Base-by-base conservation (phyloP, 2,113 vertebrate genomes). In the Pseudorectes ferrugineus region DNA sequence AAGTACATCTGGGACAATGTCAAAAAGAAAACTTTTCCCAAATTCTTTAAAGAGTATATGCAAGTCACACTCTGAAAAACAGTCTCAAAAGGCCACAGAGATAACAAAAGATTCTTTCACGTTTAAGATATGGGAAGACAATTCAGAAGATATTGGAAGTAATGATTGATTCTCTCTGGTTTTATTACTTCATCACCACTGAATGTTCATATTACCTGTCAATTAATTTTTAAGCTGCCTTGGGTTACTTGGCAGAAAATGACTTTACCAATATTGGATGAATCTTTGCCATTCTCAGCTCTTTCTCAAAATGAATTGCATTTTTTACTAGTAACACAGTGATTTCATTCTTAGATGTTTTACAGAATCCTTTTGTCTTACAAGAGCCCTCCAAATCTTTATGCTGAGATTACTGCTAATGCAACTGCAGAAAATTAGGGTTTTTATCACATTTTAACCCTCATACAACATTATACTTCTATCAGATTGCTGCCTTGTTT, bases 21-120 rank as follows among this genome's bases (percentile, higher is more conserved):
- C 48, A 73, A 94, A 94, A 91, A 79, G 82, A 91, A 93, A 95
- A 68, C 42, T 90, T 95, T 94, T 51, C 45, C 43, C 54, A 62
- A 52, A 88, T 92, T 93, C 83, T 96, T 90, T 66, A 70, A 94
- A 59, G 84, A 88, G 20, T 24, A 51, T 35, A 59, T 83, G 46
- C 33, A 82, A 73, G 40, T 67, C 46, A 33, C 42, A 38, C 33
- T 72, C 45, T 57, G 18, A 88, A 62, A 88, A 93, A 77, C 19
- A 86, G 24, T 88, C 82, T 89, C 58, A 52, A 77, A 96, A 76
- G 82, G 26, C 83, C 54, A 81, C 51, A 57, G 73, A 90, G 66
- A 76, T 67, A 87, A 58, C 73, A 42, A 1, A 0, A 38, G 54
- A 84, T 85, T 88, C 35, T 94, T 94, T 92, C 1, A 14, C 42